phyloP scores from a whole-genome alignment of 2,113 vertebrate genomes.

The Mastomys natalensis region DNA sequence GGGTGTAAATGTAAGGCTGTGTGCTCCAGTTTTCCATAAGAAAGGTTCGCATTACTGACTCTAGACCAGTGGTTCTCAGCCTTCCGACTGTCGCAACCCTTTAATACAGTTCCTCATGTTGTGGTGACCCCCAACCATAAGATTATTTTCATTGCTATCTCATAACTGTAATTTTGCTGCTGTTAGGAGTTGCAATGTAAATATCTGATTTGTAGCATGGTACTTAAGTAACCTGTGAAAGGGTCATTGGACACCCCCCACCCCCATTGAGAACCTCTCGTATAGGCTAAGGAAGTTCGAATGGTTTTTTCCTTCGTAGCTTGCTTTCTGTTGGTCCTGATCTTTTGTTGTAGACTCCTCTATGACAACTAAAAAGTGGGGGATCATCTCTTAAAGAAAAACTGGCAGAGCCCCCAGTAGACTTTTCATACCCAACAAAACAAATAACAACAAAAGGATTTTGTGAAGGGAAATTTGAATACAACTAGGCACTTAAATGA shows the following conservation, averaged over 20 bases:
- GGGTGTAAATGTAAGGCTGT: background rate
- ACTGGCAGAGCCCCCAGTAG: background rate
- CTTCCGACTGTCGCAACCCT: background rate
- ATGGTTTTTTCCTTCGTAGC: background rate
- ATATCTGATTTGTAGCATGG: background rate
- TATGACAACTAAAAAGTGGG: background rate
- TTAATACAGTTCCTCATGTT: background rate
- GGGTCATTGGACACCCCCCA: background rate
- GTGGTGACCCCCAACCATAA: background rate
- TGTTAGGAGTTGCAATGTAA: background rate
- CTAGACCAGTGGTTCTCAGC: background rate
- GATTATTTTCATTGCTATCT: background rate
- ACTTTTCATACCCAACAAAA: slow-evolving; percentile 21
- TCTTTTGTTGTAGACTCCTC: background rate
- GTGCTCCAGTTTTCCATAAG: background rate
- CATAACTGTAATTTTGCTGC: background rate
- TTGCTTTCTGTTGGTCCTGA: background rate
- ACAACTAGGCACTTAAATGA: slow-evolving; percentile 29
- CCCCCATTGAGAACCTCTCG: background rate
- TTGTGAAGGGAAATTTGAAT: background rate
- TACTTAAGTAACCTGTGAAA: background rate
- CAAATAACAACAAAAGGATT: background rate
- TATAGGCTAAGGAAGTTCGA: background rate
- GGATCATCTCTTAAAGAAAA: background rate
- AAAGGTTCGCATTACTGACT: background rate